Percentiles rank a stretch among this genome's conserved stretches.
These are phyloP conservation scores for Temnothorax ravouxi DNA, from an alignment of 2,888 invertebrate species.

Conservation along the genomic window DNA sequence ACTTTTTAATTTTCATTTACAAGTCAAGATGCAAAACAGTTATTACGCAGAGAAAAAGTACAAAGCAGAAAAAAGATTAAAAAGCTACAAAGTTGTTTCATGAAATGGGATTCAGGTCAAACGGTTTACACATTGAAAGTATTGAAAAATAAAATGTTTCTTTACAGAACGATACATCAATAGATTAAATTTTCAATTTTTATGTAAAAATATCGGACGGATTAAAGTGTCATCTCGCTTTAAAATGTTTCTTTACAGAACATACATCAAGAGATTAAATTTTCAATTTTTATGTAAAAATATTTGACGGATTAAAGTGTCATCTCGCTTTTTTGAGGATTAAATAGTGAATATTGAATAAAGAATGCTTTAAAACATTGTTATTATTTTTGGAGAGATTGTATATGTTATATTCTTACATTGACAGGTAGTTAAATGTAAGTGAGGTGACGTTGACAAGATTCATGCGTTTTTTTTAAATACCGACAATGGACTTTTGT, in stretches of 20 bases:
- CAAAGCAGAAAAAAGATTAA: slow-evolving; percentile 4
- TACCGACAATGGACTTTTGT: not conserved
- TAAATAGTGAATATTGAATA: slow-evolving; percentile 6
- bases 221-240: not conserved
- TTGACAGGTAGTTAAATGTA: not conserved
- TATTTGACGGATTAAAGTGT: not conserved
- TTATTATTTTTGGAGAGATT: not conserved
- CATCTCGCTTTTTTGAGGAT: not conserved
- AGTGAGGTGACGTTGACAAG: no score
- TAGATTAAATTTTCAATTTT: slow-evolving; percentile 23
- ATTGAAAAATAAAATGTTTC: slow-evolving; percentile 14
- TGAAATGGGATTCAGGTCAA: slow-evolving; percentile 4
- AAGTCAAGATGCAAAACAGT: slow-evolving; percentile 6
- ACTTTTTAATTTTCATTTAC: slow-evolving; percentile 19
- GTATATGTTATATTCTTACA: not conserved
- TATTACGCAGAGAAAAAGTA: not conserved
- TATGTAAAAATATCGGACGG: not conserved
- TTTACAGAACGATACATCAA: not conserved
- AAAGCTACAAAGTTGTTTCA: slow-evolving; percentile 7
- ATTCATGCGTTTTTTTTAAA: not conserved
- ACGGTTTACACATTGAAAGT: slow-evolving; percentile 12
- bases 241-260: slow-evolving; percentile 9
- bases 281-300: slow-evolving; percentile 32
- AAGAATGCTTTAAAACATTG: not conserved
- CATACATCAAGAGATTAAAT: not conserved